These are phyloP conservation scores for Chloropsis hardwickii DNA, from an alignment of 2,113 vertebrate species.

Conservation along the genomic window DNA sequence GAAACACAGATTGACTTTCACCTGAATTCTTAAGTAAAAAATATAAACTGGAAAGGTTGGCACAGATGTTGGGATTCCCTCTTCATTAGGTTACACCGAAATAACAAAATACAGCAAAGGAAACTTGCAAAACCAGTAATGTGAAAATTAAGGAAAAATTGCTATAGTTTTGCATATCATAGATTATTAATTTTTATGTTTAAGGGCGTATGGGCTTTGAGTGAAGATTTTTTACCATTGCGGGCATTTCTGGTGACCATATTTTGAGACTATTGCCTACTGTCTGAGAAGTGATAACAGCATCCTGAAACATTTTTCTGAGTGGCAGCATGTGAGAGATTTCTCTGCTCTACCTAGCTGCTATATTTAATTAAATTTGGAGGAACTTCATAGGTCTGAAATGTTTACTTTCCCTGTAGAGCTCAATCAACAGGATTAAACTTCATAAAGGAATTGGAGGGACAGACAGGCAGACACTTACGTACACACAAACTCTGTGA, in stretches of 20 bases:
- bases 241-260: not conserved
- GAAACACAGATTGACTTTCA: not conserved
- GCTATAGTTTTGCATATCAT: not conserved
- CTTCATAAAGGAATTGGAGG: not conserved
- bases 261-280: not conserved
- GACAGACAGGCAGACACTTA: not conserved
- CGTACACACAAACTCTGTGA: not conserved
- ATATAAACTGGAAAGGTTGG: not conserved
- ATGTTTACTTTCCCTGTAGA: not conserved
- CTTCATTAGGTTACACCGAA: not conserved
- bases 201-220: accelerated
- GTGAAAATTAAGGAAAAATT: not conserved
- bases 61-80: not conserved
- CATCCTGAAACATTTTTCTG: not conserved
- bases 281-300: not conserved
- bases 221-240: not conserved
- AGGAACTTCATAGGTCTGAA: not conserved
- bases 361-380: not conserved
- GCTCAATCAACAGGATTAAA: not conserved
- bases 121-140: not conserved
- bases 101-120: not conserved
- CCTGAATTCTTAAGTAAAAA: not conserved
- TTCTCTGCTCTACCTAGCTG: not conserved
- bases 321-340: not conserved
- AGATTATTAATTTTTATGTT: not conserved